Percentiles rank a stretch among this genome's conserved stretches.
Evolutionary conservation across 2,797 vertebrate genomes (phyloP).

Genomic region (Microctenopoma lineatum): DNA sequence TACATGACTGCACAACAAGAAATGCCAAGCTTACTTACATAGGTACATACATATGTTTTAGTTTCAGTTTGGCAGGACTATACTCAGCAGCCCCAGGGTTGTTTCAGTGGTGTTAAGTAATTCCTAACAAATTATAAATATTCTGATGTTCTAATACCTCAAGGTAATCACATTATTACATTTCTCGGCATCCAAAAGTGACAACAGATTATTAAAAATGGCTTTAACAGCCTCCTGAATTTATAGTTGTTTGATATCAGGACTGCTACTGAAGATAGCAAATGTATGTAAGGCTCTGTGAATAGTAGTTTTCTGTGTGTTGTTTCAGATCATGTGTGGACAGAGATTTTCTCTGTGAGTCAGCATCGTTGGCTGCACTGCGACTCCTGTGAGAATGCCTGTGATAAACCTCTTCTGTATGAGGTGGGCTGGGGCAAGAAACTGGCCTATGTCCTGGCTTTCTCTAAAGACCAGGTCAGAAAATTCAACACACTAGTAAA

Average conservation of each 20-base stretch:
- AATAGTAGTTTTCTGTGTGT: not conserved
- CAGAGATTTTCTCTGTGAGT: constrained; percentile 91
- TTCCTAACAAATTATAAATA: no score
- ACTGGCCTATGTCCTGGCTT: constrained; percentile 92
- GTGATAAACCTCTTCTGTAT: constrained; percentile 95
- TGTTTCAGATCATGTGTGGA: constrained; percentile 91
- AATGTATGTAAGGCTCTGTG: not conserved
- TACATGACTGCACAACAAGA: not conserved
- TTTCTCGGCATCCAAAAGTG: not conserved
- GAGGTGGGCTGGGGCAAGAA: constrained; percentile 97
- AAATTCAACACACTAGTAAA: not conserved
- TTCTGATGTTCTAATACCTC: no score
- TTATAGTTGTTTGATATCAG: not conserved
- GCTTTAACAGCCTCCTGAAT: not conserved
- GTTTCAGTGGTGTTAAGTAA: not conserved
- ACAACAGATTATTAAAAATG: not conserved
- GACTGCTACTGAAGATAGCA: not conserved
- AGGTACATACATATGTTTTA: no score
- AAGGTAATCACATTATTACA: no score
- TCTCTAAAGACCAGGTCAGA: constrained; percentile 96
- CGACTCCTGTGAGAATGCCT: constrained; percentile 93
- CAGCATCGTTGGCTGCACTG: constrained; percentile 97
- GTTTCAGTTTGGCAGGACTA: no score
- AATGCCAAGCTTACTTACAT: not conserved
- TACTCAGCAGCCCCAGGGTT: no score